Evolutionary conservation across 2,113 vertebrate species (phyloP), one percentile per base, ranked within the genome.

Genomic region (Callionymus lyra): DNA sequence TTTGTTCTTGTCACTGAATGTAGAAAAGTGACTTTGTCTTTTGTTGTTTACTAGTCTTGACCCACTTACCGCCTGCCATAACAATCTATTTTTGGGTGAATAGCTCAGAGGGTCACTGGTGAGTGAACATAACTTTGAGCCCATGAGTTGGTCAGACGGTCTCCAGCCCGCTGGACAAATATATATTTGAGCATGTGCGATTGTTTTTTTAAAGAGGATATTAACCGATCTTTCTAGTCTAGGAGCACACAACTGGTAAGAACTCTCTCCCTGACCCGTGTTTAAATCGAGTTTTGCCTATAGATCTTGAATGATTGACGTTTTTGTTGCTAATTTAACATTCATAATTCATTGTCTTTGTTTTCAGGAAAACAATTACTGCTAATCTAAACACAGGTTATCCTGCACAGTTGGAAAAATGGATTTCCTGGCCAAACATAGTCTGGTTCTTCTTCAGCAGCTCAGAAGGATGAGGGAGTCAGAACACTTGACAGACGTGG

Each of bases 401-500:
- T 5, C 21, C 21, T 27, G 21, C n/a, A 36, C 34, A 12, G n/a
- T 12, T 34, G 11, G 18, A 12, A 53, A 63, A 57, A 93, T 96
- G 91, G 91, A 92, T 74, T 42, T 17, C 51, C 86, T 66, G 51
- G 43, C 55, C 12, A 70, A 85, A 45, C 95, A 98, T 31, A 82
- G 92, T 34, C 58, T 84, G 63, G 72, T 71, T 44, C 78, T 98
- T 38, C 43, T 98, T 17, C 77, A 88, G 43, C 87, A 87, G 77
- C 66, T 97, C 10, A 87, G 76, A 73, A 81, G 53, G 48, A 95
- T 98, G 94, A 90, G 77, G 59, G 91, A 91, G 16, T 68, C 74
- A 0, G 56, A 85, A 6, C 83, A 94, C 77, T 85, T 98, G 53
- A 87, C 85, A 4, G 95, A 98, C 1, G 87, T 96, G 8, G 84